A percentile compares a stretch with the other conserved stretches of the same genome.
phyloP scores from a whole-genome alignment of 2,113 vertebrate species.

The Cololabis saira region DNA sequence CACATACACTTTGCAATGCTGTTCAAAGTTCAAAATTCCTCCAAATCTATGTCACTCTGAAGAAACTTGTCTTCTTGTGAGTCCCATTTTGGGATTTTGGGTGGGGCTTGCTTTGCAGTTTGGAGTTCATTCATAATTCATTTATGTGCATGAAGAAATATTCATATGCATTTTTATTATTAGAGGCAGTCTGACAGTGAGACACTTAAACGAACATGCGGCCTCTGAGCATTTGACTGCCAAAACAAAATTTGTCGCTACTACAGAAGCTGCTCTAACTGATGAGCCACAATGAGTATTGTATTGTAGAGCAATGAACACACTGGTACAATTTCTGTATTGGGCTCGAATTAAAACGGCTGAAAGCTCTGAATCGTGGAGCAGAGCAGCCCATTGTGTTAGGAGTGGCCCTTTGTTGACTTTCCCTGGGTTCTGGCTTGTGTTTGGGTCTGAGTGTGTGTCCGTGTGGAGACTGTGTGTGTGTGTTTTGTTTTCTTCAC shows the following conservation, averaged over 20 bases:
- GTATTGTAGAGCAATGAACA: conserved; percentile 40
- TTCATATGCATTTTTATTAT: no score
- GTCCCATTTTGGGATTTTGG: no score
- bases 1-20: no score
- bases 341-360: conserved; percentile 14
- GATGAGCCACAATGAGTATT: conserved; percentile 38
- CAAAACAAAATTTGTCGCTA: neutral
- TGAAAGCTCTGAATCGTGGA: conserved; percentile 29
- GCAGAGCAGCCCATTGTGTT: conserved; percentile 51
- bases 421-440: conserved; percentile 39
- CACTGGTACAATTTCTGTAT: conserved; percentile 22
- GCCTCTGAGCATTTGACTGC: no score
- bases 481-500: conserved; percentile 40
- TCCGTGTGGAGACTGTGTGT: conserved; percentile 16
- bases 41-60: no score
- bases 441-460: conserved; percentile 26
- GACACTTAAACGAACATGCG: no score
- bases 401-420: conserved; percentile 59
- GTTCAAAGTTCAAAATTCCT: no score
- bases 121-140: no score
- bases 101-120: no score
- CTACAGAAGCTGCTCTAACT: conserved; percentile 17
- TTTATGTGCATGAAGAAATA: no score
- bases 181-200: no score
- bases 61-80: no score